Percentiles rank a stretch among this genome's conserved stretches.
Conservation (phyloP, 2,888 invertebrate genomes). For the Coelogynopora nodosa region DNA sequence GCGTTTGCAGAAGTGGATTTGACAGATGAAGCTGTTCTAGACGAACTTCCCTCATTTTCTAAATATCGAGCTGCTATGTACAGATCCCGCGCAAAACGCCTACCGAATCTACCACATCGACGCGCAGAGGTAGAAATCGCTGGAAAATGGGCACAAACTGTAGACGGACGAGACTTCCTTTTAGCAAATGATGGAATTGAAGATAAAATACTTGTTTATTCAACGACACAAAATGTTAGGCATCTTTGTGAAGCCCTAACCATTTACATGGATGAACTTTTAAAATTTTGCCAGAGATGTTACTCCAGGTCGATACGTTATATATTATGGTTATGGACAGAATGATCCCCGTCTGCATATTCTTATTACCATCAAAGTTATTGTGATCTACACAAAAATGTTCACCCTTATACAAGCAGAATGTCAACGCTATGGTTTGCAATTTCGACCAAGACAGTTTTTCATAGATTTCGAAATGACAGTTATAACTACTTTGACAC, state of each 20-base stretch:
- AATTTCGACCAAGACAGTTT: neutral
- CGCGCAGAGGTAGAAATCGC: neutral
- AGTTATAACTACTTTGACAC: neutral
- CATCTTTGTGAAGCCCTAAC: neutral
- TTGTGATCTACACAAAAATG: neutral
- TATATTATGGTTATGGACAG: constrained; percentile 23
- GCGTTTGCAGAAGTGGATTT: constrained; percentile 28
- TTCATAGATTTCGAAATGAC: neutral
- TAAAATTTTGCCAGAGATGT: neutral
- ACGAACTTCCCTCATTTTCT: constrained; percentile 5
- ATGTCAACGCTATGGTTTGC: neutral
- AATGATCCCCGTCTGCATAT: neutral
- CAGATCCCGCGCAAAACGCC: constrained; percentile 10
- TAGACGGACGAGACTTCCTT: neutral
- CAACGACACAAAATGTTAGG: neutral
- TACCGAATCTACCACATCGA: constrained; percentile 28
- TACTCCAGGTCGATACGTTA: neutral
- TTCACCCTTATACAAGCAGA: neutral
- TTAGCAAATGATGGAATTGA: constrained; percentile 16
- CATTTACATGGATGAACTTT: neutral
- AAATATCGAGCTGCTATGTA: constrained; percentile 13
- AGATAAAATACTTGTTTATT: constrained; percentile 13
- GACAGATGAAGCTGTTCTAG: neutral
- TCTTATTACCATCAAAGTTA: neutral
- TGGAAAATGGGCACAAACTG: neutral